Conservation (phyloP, 1,140 invertebrate genomes). For the Diabrotica undecimpunctata region DNA sequence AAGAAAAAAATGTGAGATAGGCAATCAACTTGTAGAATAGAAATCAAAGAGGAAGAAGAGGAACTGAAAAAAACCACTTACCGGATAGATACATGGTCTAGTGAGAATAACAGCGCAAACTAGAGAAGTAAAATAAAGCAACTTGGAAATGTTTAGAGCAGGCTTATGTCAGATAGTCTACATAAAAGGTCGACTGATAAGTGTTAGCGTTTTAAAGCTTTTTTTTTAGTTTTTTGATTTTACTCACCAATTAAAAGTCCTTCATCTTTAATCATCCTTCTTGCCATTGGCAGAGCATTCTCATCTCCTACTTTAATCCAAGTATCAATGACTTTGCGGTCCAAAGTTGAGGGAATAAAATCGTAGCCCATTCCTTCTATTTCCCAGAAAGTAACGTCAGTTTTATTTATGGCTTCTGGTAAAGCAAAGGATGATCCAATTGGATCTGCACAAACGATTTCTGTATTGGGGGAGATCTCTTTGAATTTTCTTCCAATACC, state of each 20-base stretch:
- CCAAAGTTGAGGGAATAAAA: conserved; percentile 89
- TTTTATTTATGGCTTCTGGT: conserved; percentile 65
- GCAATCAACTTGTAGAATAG: too few species aligned
- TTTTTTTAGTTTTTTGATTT: not conserved
- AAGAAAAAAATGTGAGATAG: too few species aligned
- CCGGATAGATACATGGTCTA: too few species aligned
- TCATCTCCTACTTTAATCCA: conserved; percentile 86
- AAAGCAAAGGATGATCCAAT: conserved; percentile 80
- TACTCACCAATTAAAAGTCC: conserved; percentile 83
- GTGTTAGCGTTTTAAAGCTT: too few species aligned
- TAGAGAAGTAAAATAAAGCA: too few species aligned
- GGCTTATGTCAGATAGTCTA: too few species aligned
- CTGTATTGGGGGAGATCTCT: conserved; percentile 61
- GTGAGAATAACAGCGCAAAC: too few species aligned
- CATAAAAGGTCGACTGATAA: too few species aligned
- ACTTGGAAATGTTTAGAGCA: too few species aligned
- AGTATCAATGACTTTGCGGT: conserved; percentile 71
- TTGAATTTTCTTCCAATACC: conserved; percentile 84
- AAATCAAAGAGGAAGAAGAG: too few species aligned
- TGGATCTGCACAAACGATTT: conserved; percentile 84
- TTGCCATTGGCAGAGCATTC: conserved; percentile 75
- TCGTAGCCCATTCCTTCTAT: conserved; percentile 87
- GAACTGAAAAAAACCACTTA: too few species aligned
- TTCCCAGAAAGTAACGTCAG: conserved; percentile 71
- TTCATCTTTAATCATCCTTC: conserved; percentile 85